Base-by-base conservation (phyloP, 2,113 vertebrate species). In the Craseonycteris thonglongyai region DNA sequence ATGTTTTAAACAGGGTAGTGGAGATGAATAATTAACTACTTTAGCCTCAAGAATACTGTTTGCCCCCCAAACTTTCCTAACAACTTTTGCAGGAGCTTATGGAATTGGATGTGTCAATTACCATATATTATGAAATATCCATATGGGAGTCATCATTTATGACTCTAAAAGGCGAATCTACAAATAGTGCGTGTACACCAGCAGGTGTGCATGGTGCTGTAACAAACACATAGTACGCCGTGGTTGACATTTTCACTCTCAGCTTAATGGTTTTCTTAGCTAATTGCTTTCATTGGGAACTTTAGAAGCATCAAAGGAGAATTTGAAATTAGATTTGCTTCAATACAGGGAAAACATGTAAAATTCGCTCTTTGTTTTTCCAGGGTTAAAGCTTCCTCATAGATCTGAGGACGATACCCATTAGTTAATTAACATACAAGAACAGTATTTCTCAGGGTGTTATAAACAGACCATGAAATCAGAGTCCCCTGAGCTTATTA, bases 321-420 rank as follows among this genome's bases (percentile, higher is more conserved):
- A 87, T 75, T 96, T 86, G 66, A 91, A 97, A 94, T 91, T 88
- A 89, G 90, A 89, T 75, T 89, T 86, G 75, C 86, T 95, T 95
- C 80, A 69, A 87, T 75, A 94, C 47, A 63, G 76, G 42, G 58
- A 89, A 93, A 94, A 95, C 79, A 75, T 49, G 78, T 56, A 75
- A 83, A 91, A 91, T 56, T 54, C 1, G 0, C 19, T 88, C 86
- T 88, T 72, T 88, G 51, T 54, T 86, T 97, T 93, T 69, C 85
- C 45, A 69, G 89, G 91, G 91, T 93, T 82, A 79, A 63, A 88
- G 47, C 79, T 71, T 74, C 79, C 58, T 89, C 51, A 42, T 2
- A 76, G 51, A 91, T 83, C 74, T 94, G 66, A 94, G 85, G 69
- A 92, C 47, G 80, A 69, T 0, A 93, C 47, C 13, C 89, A 90